phyloP scores from a whole-genome alignment of 1,140 invertebrate genomes.

The Aphidius ervi region DNA sequence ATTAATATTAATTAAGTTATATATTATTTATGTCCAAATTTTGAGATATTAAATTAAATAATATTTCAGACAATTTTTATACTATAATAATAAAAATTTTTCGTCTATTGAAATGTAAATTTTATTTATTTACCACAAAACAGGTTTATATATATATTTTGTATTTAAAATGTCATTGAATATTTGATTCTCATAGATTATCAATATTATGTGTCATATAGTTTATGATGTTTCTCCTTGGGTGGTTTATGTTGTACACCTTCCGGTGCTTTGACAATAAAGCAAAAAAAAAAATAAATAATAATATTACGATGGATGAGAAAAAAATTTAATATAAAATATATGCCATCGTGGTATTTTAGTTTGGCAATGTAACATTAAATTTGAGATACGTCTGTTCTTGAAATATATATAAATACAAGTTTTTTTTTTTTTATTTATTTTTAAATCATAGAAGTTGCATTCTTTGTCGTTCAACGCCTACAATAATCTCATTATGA shows the following conservation, averaged over 20 bases:
- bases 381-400: constrained; percentile 19
- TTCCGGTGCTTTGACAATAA: constrained; percentile 30
- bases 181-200: too few species aligned
- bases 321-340: constrained; percentile 13
- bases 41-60: too few species aligned
- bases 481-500: constrained; percentile 50
- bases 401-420: constrained; percentile 8
- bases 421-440: too few species aligned
- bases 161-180: neutral
- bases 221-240: neutral
- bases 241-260: constrained; percentile 1
- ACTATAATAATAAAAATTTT: too few species aligned
- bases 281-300: constrained; percentile 8
- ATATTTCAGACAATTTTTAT: too few species aligned
- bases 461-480: constrained; percentile 43
- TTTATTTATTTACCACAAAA: too few species aligned
- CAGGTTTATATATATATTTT: neutral
- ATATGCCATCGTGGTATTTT: too few species aligned
- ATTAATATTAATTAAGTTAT: neutral
- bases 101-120: too few species aligned
- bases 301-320: constrained; percentile 2
- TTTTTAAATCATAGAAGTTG: constrained; percentile 17
- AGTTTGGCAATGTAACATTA: constrained; percentile 29
- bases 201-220: neutral
- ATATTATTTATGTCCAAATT: too few species aligned